phyloP scores from a whole-genome alignment of 2,888 invertebrate genomes.

The Coleophora deauratella region DNA sequence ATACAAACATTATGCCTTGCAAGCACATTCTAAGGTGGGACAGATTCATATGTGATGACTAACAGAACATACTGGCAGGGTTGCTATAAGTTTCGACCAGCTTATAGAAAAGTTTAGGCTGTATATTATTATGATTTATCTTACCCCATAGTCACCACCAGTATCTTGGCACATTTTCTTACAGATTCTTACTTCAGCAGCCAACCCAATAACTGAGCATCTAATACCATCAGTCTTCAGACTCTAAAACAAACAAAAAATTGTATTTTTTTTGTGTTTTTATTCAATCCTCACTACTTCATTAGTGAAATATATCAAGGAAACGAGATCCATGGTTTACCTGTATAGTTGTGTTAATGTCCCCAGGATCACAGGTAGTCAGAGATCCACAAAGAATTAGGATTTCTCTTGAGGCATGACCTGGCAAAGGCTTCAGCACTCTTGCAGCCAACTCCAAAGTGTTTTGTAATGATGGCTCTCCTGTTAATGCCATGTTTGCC shows the following conservation, averaged over 20 bases:
- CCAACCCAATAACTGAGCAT: slow-evolving; percentile 95
- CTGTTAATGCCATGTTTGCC: slow-evolving; percentile 80
- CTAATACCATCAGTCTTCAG: slow-evolving; percentile 88
- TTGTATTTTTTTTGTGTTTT: too few relatives aligned
- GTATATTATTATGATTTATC: slow-evolving; percentile 11
- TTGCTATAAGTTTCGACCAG: too few relatives aligned
- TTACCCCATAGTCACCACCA: slow-evolving; percentile 85
- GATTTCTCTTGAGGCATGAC: slow-evolving; percentile 96
- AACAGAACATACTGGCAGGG: too few relatives aligned
- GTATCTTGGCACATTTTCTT: slow-evolving; percentile 90
- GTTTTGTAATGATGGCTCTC: slow-evolving; percentile 98
- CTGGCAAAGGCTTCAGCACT: slow-evolving; percentile 89
- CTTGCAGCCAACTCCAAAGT: slow-evolving; percentile 90
- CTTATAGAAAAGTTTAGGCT: too few relatives aligned
- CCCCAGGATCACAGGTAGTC: slow-evolving; percentile 97
- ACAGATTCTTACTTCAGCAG: slow-evolving; percentile 96
- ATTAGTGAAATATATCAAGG: too few relatives aligned
- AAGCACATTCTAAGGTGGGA: too few relatives aligned
- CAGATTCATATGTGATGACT: too few relatives aligned
- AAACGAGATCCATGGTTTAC: slow-evolving; percentile 18
- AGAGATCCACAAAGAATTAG: slow-evolving; percentile 93
- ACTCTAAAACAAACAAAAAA: slow-evolving; percentile 49
- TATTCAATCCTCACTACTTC: too few relatives aligned
- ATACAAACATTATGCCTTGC: too few relatives aligned
- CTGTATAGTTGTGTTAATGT: slow-evolving; percentile 85